Evolutionary conservation across 2,888 invertebrate species (phyloP).

Genomic region (Ligdia adustata): DNA sequence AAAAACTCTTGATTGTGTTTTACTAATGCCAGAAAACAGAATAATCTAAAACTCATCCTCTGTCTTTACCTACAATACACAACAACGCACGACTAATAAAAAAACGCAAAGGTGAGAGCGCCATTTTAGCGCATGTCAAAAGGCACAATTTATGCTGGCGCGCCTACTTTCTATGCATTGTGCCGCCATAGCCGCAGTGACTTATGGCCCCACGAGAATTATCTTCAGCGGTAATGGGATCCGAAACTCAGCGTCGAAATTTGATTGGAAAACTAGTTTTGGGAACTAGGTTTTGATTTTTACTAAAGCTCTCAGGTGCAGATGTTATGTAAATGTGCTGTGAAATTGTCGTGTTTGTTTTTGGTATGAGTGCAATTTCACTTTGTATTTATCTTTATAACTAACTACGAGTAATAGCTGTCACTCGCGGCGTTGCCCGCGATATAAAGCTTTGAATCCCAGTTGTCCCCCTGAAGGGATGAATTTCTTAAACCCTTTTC

Average conservation of each 20-base stretch:
- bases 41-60: background rate
- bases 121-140: slow-evolving; percentile 42
- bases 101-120: slow-evolving; percentile 37
- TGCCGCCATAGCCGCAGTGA: slow-evolving; percentile 33
- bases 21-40: too few relatives aligned
- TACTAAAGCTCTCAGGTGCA: slow-evolving; percentile 8
- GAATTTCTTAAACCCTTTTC: too few relatives aligned
- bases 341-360: too few relatives aligned
- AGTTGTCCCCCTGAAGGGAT: too few relatives aligned
- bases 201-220: slow-evolving; percentile 29
- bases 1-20: too few relatives aligned
- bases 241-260: slow-evolving; percentile 16
- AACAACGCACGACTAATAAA: slow-evolving; percentile 33
- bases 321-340: slow-evolving; percentile 8
- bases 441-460: too few relatives aligned
- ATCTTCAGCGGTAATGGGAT: slow-evolving; percentile 26
- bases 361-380: too few relatives aligned
- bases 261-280: slow-evolving; percentile 30
- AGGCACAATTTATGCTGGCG: slow-evolving; percentile 39
- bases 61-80: slow-evolving; percentile 5
- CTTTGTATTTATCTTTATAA: too few relatives aligned
- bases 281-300: slow-evolving; percentile 12
- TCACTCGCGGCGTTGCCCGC: too few relatives aligned
- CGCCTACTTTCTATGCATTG: slow-evolving; percentile 46
- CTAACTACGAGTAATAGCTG: too few relatives aligned